phyloP scores from a whole-genome alignment of 2,888 invertebrate genomes.

The Tuta absoluta region DNA sequence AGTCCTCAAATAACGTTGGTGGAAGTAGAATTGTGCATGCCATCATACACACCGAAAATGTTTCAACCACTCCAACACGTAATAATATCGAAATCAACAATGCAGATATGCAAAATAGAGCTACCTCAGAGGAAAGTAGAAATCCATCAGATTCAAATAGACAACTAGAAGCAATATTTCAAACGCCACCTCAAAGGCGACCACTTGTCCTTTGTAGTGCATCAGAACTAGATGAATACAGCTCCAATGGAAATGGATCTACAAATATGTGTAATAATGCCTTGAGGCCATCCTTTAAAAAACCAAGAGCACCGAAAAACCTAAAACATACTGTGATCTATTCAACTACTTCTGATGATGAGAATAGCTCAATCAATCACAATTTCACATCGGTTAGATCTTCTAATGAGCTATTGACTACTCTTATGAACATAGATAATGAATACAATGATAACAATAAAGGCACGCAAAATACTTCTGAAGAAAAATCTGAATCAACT shows the following conservation, averaged over 20 bases:
- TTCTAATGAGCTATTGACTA: constrained; percentile 52
- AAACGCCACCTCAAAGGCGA: constrained; percentile 13
- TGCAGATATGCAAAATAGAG: background rate
- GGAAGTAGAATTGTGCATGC: constrained; percentile 5
- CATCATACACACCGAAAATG: constrained; percentile 9
- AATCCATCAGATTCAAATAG: background rate
- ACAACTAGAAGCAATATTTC: background rate
- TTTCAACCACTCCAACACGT: background rate
- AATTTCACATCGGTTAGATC: constrained; percentile 46
- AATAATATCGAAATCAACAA: background rate
- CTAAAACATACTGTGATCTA: constrained; percentile 9
- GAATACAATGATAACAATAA: constrained; percentile 7
- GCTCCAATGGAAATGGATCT: constrained; percentile 4
- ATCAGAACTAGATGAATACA: constrained; percentile 11
- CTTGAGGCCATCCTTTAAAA: constrained; percentile 4
- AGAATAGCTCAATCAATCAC: constrained; percentile 27
- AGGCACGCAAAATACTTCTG: background rate
- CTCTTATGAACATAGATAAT: constrained; percentile 42
- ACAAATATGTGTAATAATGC: background rate
- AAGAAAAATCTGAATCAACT: background rate
- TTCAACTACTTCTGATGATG: constrained; percentile 25
- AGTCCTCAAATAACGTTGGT: constrained; percentile 27
- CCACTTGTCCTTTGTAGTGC: background rate
- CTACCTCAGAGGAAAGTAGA: background rate
- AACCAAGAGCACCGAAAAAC: constrained; percentile 2